Evolutionary conservation across 2,888 invertebrate species (phyloP), one percentile per base, ranked within the genome.

Genomic region (Leptopterna dolabrata): DNA sequence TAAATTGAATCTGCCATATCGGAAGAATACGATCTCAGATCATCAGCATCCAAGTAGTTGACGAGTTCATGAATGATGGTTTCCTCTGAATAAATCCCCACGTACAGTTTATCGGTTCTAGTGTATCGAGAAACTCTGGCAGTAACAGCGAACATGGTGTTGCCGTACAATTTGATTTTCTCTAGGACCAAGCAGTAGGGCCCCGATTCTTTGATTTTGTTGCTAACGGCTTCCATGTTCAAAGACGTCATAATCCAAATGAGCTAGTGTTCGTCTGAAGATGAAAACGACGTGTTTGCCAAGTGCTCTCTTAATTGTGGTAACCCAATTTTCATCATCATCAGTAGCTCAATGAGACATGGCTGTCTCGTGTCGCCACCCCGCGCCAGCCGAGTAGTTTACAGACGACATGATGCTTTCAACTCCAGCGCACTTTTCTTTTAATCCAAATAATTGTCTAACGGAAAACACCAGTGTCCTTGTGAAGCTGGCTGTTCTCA

Each of bases 381-480:
- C 84, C 13, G 11, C 27, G 45, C n/a, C n/a, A n/a, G n/a, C n/a
- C n/a, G n/a, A n/a, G n/a, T n/a, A n/a, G n/a, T n/a, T n/a, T n/a
- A n/a, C n/a, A n/a, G n/a, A n/a, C n/a, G n/a, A n/a, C n/a, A n/a
- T n/a, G n/a, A n/a, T n/a, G n/a, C n/a, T n/a, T n/a, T n/a, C n/a
- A n/a, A n/a, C n/a, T n/a, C n/a, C n/a, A n/a, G n/a, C n/a, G n/a
- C n/a, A n/a, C n/a, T 84, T 84, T 19, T 43, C 71, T 29, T 84
- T 84, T 16, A 84, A 43, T 13, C 41, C 84, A 24, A 84, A 84
- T 41, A 84, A 27, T 14, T 19, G 71, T 24, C 27, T 30, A 4
- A 86, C 86, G 80, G 86, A 86, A 47, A 78, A 86, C 24, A 51
- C 86, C 27, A 27, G 86, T 78, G 51, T 78, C 78, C 41, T 27